Evolutionary conservation across 23 tunicate species (phyloP), one percentile per base, ranked within the genome.

Genomic region (Phallusia fumigata): DNA sequence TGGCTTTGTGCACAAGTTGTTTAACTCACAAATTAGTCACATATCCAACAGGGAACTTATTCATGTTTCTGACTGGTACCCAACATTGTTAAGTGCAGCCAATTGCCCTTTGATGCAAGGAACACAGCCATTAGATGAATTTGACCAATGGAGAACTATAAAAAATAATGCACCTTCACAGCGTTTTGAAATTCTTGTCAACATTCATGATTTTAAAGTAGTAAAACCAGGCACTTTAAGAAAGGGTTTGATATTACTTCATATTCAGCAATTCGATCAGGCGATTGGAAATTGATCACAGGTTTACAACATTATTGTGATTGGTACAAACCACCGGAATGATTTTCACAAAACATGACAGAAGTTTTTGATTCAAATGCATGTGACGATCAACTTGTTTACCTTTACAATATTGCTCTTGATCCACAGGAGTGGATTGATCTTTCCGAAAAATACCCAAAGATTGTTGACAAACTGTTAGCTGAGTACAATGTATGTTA

Each of bases 361-460:
- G 15, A 13, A 18, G 18, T 18, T 51, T 51, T 51, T 51, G 18
- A 51, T 13, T 13, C 15, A 18, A n/a, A n/a, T n/a, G n/a, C n/a
- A n/a, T n/a, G n/a, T n/a, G 58, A 51, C 18, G 18, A 51, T 13
- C 58, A 15, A 51, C 58, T 13, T 15, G 15, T 72, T 12, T n/a
- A 72, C 19, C 32, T 72, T 15, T 72, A 15, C n/a, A 72, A 72
- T 21, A 72, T 72, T 15, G 76, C 76, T 15, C 13, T 26, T 12
- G 76, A 72, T 72, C 76, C 76, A 18, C 19, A 72, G 16, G 76
- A 72, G 32, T n/a, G 76, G 15, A 72, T 26, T 72, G n/a, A 72
- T 15, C 76, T 72, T 72, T 18, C n/a, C 13, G 32, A 72, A 12
- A 15, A 15, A 15, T 30, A 72, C 32, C 76, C 76, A 72, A 30